These are phyloP conservation scores for Drosophila bipectinata DNA, from an alignment of 1,140 invertebrate genomes.

Conservation along the genomic window DNA sequence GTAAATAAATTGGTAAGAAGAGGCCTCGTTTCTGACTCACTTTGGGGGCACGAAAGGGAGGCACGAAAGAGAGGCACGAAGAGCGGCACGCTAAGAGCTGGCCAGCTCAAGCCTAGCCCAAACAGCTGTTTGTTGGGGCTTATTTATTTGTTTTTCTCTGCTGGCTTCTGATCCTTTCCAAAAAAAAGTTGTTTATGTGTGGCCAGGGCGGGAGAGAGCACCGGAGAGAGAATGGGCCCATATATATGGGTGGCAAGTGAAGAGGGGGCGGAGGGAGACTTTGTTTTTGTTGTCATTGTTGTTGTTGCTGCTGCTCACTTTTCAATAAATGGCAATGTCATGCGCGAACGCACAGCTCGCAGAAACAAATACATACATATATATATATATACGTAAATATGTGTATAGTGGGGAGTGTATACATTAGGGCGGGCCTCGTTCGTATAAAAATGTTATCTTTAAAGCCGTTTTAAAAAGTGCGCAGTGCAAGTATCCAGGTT, in stretches of 20 bases:
- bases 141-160: constrained; percentile 28
- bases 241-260: not conserved
- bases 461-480: not conserved
- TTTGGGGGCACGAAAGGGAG: not conserved
- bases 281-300: constrained; percentile 30
- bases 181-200: constrained; percentile 39
- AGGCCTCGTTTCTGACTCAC: constrained; percentile 35
- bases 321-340: constrained; percentile 81
- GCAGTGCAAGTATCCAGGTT: not conserved
- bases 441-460: not conserved
- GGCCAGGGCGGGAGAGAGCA: not conserved
- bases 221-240: not conserved
- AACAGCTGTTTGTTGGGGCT: constrained; percentile 73
- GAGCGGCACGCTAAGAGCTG: constrained; percentile 6
- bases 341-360: constrained; percentile 62
- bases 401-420: not conserved
- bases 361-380: constrained; percentile 4
- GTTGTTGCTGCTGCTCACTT: constrained; percentile 51
- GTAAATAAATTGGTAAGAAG: constrained; percentile 23
- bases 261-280: not conserved
- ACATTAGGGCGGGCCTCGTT: not conserved
- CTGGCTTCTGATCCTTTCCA: constrained; percentile 40
- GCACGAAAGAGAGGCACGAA: not conserved
- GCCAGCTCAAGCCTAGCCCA: constrained; percentile 56
- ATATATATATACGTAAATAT: constrained; percentile 8